These are phyloP conservation scores for Trissonchulus sp. DNA, from an alignment of 2,888 invertebrate species.

Conservation along the genomic window DNA sequence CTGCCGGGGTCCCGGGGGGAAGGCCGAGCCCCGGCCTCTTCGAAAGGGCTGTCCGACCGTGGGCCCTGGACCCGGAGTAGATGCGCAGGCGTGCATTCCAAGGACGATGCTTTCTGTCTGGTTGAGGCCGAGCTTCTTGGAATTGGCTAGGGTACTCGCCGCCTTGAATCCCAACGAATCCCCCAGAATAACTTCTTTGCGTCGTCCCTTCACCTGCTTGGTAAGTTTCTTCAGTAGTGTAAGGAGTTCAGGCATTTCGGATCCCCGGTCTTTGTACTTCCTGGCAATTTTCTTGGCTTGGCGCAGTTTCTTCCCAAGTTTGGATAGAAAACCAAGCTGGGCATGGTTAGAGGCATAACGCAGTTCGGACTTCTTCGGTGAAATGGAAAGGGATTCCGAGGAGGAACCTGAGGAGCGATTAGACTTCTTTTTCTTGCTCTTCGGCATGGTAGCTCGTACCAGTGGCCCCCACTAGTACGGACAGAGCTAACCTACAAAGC, in stretches of 20 bases:
- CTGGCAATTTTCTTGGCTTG: neutral
- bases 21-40: neutral
- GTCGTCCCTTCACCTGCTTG: neutral
- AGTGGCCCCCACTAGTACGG: too few species aligned
- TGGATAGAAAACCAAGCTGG: neutral
- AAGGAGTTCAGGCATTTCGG: conserved; percentile 2
- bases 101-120: neutral
- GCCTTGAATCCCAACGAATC: conserved; percentile 12
- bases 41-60: conserved; percentile 15
- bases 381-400: neutral
- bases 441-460: too few species aligned
- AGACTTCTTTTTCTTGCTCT: too few species aligned
- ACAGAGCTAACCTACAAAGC: too few species aligned
- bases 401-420: neutral
- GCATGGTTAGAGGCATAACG: neutral
- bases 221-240: neutral
- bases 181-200: neutral
- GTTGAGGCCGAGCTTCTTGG: neutral
- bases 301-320: neutral
- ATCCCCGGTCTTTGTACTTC: neutral
- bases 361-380: neutral
- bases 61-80: neutral
- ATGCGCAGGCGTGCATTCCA: neutral
- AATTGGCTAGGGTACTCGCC: neutral
- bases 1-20: neutral